Conservation (phyloP, 1,140 invertebrate species). For the Ericerus pela region DNA sequence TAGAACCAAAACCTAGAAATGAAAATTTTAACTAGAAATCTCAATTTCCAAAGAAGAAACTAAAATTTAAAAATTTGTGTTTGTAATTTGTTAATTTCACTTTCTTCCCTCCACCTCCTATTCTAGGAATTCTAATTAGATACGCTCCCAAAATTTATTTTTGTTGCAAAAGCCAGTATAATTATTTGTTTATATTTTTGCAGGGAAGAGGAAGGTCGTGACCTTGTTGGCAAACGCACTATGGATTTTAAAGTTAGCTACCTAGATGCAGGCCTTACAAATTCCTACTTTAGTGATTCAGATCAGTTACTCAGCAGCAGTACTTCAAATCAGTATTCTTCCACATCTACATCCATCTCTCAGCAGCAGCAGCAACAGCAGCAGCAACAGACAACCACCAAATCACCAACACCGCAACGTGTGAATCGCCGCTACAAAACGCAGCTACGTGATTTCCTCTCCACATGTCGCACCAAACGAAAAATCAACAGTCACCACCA, state of each 20-base stretch:
- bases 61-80: too few relatives aligned
- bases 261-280: constrained; percentile 76
- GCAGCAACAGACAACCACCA: constrained; percentile 8
- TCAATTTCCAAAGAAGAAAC: too few relatives aligned
- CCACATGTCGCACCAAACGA: constrained; percentile 77
- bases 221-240: constrained; percentile 86
- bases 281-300: constrained; percentile 72
- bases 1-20: too few relatives aligned
- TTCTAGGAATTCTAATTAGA: too few relatives aligned
- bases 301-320: constrained; percentile 55
- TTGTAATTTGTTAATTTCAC: too few relatives aligned
- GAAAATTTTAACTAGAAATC: too few relatives aligned
- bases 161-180: too few relatives aligned
- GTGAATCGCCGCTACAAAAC: constrained; percentile 75
- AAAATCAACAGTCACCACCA: constrained; percentile 45
- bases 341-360: constrained; percentile 17
- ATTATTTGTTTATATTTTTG: too few relatives aligned
- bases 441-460: constrained; percentile 78
- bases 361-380: constrained; percentile 15
- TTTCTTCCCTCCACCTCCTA: too few relatives aligned
- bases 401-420: constrained; percentile 44
- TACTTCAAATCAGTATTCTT: constrained; percentile 30
- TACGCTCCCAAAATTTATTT: too few relatives aligned
- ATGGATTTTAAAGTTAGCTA: constrained; percentile 99
- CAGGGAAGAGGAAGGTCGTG: constrained; percentile 95